Conservation (phyloP, 2,888 invertebrate genomes). For the Arge pagana region DNA sequence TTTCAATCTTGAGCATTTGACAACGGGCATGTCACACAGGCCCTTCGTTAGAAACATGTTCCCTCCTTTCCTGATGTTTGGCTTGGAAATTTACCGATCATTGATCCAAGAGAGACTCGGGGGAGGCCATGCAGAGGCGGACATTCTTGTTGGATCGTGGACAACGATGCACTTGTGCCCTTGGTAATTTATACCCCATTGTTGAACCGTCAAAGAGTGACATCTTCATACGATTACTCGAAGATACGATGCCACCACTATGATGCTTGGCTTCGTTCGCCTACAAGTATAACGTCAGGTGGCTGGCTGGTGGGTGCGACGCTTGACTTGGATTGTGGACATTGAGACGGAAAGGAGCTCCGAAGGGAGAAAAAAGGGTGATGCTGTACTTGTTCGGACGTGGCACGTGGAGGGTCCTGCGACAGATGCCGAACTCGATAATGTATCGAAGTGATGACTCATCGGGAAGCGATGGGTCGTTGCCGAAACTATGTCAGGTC, state of each 20-base stretch:
- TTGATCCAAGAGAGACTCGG: conserved; percentile 33
- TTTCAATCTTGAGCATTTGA: too few species aligned
- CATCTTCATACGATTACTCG: conserved; percentile 43
- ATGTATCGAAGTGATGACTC: too few species aligned
- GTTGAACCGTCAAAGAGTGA: conserved; percentile 46
- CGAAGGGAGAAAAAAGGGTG: background rate
- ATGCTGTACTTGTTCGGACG: conserved; percentile 18
- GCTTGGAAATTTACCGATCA: conserved; percentile 31
- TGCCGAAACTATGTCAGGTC: too few species aligned
- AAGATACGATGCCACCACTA: conserved; percentile 25
- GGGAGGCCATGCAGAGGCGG: conserved; percentile 28
- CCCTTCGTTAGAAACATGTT: too few species aligned
- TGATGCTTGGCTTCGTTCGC: conserved; percentile 9
- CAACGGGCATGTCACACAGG: too few species aligned
- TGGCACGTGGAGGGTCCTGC: too few species aligned
- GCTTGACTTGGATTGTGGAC: too few species aligned
- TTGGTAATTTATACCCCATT: conserved; percentile 50
- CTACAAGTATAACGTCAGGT: too few species aligned
- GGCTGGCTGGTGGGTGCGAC: too few species aligned
- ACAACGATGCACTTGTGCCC: conserved; percentile 32
- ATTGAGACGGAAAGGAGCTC: background rate
- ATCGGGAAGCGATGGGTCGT: too few species aligned
- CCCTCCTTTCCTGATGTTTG: too few species aligned
- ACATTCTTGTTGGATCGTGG: conserved; percentile 18
- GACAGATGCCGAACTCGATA: too few species aligned